Evolutionary conservation across 2,113 vertebrate species (phyloP).

Genomic region (Cottus gobio): DNA sequence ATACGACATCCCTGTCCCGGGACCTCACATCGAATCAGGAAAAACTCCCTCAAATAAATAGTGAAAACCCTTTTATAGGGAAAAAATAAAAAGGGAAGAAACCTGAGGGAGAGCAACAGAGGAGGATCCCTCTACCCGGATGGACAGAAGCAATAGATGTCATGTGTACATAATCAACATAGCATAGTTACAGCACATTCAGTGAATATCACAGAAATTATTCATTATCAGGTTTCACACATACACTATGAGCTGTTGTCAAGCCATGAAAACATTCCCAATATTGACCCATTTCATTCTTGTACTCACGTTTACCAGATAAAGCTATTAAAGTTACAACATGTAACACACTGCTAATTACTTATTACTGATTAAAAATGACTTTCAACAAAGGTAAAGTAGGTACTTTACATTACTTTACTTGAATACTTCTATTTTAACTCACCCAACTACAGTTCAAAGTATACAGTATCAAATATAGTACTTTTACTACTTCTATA

Average conservation of each 20-base stretch:
- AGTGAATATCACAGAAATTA: too few relatives aligned
- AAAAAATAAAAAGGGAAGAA: too few relatives aligned
- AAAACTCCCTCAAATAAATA: too few relatives aligned
- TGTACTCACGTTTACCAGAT: background rate
- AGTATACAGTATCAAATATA: background rate
- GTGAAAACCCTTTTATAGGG: too few relatives aligned
- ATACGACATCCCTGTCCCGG: too few relatives aligned
- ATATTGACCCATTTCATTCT: background rate
- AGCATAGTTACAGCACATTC: too few relatives aligned
- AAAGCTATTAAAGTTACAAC: background rate
- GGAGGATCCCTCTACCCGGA: too few relatives aligned
- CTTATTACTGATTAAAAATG: background rate
- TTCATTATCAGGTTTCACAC: too few relatives aligned
- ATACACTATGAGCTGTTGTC: background rate
- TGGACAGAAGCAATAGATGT: too few relatives aligned
- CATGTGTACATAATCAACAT: too few relatives aligned
- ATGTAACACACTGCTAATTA: background rate
- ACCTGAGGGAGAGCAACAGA: too few relatives aligned
- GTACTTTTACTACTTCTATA: background rate
- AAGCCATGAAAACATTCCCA: background rate
- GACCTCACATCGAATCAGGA: too few relatives aligned
- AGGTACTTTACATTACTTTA: background rate
- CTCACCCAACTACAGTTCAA: background rate
- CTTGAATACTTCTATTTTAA: background rate
- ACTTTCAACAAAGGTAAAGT: background rate